A percentile compares a stretch with the other conserved stretches of the same genome.
Evolutionary conservation across 2,888 invertebrate species (phyloP).

Genomic region (Drosophila helvetica): DNA sequence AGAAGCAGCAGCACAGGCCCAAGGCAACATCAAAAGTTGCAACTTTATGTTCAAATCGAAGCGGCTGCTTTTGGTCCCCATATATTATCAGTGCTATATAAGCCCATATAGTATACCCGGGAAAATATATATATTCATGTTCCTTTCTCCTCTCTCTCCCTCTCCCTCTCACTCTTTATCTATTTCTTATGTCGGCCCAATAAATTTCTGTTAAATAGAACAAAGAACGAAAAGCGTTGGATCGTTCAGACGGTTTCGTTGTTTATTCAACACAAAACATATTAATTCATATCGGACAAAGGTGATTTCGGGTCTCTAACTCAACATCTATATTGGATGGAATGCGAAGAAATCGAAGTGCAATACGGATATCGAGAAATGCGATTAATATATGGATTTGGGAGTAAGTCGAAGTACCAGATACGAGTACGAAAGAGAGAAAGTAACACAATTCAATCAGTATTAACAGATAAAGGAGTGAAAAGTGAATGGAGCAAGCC

Average conservation of each 20-base stretch:
- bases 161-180: slow-evolving; percentile 6
- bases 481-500: too few relatives aligned
- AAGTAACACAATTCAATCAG: too few relatives aligned
- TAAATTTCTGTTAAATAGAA: slow-evolving; percentile 30
- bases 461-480: too few relatives aligned
- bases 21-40: neutral
- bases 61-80: neutral
- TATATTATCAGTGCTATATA: slow-evolving; percentile 5
- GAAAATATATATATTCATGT: slow-evolving; percentile 4
- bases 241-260: slow-evolving; percentile 3
- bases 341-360: slow-evolving; percentile 11
- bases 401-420: too few relatives aligned
- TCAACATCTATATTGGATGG: slow-evolving; percentile 2
- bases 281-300: slow-evolving; percentile 33
- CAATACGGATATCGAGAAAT: neutral
- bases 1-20: neutral
- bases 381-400: too few relatives aligned
- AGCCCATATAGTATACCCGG: neutral
- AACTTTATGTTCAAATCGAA: neutral
- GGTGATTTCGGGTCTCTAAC: slow-evolving; percentile 7
- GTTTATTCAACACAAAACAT: slow-evolving; percentile 26
- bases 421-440: too few relatives aligned
- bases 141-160: slow-evolving; percentile 10
- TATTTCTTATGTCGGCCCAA: neutral
- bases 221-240: slow-evolving; percentile 19